phyloP scores from a whole-genome alignment of 37 sponge, comb jelly and placozoan species.

The Hexactinellida sp. region DNA sequence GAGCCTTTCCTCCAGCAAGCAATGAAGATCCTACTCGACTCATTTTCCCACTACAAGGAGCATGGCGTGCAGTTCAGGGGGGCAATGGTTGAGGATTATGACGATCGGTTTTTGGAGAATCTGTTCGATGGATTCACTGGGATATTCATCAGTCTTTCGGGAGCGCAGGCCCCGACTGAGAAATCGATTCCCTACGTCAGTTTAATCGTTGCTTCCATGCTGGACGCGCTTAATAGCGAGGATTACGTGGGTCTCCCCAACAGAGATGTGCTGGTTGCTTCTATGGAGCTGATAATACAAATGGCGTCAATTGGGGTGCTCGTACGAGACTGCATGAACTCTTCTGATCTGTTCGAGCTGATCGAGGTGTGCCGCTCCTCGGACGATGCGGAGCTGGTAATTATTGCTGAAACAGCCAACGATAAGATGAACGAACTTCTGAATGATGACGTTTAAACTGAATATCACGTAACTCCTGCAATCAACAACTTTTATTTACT shows the following conservation, averaged over 20 bases:
- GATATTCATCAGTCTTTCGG: background rate
- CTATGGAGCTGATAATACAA: background rate
- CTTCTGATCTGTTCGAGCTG: background rate
- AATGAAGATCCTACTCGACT: background rate
- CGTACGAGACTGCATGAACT: background rate
- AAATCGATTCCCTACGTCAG: background rate
- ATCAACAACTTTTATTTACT: slow-evolving; percentile 10
- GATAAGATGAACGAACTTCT: background rate
- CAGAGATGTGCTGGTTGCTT: background rate
- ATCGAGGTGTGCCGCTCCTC: slow-evolving; percentile 1
- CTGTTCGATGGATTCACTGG: background rate
- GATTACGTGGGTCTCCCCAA: background rate
- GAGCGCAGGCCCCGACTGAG: background rate
- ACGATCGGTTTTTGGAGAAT: background rate
- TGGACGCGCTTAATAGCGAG: background rate
- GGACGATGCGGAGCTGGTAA: background rate
- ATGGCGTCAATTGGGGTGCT: slow-evolving; percentile 1
- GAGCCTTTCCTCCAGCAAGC: background rate
- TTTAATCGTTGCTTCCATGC: background rate
- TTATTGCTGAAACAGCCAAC: background rate
- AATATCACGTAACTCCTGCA: background rate
- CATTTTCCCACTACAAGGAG: slow-evolving; percentile 1
- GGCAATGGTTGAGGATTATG: slow-evolving; percentile 6
- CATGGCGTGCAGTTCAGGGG: slow-evolving; percentile 2
- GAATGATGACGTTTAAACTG: background rate